Evolutionary conservation across 2,888 invertebrate species (phyloP).

Genomic region (Pomacea canaliculata): DNA sequence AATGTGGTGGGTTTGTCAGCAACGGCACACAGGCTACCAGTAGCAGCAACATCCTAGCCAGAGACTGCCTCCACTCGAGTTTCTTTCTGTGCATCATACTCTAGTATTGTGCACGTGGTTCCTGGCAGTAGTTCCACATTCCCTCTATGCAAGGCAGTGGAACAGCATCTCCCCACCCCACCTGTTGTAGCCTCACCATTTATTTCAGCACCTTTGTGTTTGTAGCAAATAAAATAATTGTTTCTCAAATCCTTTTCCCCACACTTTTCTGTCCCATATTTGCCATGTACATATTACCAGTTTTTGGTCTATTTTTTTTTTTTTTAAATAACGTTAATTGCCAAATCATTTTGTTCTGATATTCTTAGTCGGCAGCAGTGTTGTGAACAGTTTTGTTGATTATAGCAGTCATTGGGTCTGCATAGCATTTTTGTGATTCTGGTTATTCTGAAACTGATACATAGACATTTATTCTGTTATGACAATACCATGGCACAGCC

Average conservation of each 20-base stretch:
- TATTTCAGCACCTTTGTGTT: no score
- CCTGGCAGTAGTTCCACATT: slow-evolving; percentile 28
- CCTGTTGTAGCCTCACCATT: neutral
- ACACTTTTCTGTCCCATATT: no score
- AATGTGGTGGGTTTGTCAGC: no score
- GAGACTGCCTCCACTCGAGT: no score
- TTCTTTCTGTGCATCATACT: neutral
- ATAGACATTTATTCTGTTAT: no score
- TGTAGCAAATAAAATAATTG: no score
- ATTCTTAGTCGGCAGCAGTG: slow-evolving; percentile 14
- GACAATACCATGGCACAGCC: no score
- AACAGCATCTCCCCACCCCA: slow-evolving; percentile 6
- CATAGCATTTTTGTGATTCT: neutral
- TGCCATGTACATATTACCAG: neutral
- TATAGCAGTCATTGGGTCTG: neutral
- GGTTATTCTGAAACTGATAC: no score
- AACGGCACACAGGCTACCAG: no score
- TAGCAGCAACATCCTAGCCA: no score
- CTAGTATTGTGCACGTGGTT: neutral
- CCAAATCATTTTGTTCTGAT: neutral
- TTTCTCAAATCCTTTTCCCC: no score
- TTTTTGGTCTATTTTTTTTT: neutral
- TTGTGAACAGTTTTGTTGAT: neutral
- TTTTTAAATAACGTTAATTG: no score
- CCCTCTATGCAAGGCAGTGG: slow-evolving; percentile 43